Evolutionary conservation across 2,113 vertebrate species (phyloP).

Genomic region (Columba livia): DNA sequence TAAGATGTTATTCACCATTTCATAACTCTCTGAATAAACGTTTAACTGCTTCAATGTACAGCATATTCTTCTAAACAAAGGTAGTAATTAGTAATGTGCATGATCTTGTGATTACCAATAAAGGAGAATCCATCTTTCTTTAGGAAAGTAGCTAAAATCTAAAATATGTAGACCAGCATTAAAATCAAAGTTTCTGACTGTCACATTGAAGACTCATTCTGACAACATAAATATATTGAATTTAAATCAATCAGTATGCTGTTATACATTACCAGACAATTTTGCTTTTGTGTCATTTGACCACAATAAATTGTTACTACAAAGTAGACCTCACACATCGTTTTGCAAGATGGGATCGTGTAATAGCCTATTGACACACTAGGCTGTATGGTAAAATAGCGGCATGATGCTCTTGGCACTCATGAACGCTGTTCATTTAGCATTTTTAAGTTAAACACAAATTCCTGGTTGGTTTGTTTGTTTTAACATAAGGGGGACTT

Average conservation of each 20-base stretch:
- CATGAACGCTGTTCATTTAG: not conserved
- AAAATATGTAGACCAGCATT: not conserved
- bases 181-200: not conserved
- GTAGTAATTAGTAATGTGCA: not conserved
- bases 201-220: not conserved
- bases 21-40: not conserved
- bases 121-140: not conserved
- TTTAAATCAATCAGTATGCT: not conserved
- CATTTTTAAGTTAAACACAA: not conserved
- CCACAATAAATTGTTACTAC: not conserved
- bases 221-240: not conserved
- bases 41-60: not conserved
- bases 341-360: not conserved
- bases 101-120: not conserved
- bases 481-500: not conserved
- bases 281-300: not conserved
- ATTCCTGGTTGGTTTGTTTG: not conserved
- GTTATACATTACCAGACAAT: not conserved
- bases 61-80: not conserved
- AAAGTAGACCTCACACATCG: not conserved
- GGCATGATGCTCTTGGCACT: not conserved
- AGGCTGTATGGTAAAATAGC: not conserved
- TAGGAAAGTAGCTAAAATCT: not conserved
- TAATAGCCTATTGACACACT: not conserved
- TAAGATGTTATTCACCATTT: not conserved